Base-by-base conservation (phyloP, 2,888 invertebrate genomes). In the Chromoteleia sp. region DNA sequence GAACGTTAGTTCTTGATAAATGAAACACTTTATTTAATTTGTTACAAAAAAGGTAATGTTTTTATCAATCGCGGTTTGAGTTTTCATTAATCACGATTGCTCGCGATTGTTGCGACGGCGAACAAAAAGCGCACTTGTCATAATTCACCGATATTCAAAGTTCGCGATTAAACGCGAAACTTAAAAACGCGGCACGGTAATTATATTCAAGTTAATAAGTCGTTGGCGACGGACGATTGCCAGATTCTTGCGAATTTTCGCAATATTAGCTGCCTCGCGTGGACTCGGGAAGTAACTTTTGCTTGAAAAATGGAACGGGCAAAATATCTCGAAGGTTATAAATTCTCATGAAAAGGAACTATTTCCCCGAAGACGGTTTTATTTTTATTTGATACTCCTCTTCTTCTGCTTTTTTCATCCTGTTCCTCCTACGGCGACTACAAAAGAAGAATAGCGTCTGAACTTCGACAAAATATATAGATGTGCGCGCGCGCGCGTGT, bases 281-380 rank as follows among this genome's bases (percentile, higher is more conserved):
- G 12, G 56, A 71, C 65, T 65, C 41, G 52, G 25, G 36, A 73
- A 81, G 73, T 73, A 77, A 73, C 58, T 75, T 71, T 48, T 39
- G 56, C 58, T 41, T 43, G 76, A 75, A 56, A 81, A 81, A 76
- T 71, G 50, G 61, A 71, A 52, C 71, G 52, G 25, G 21, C 56
- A 52, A 56, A 81, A 63, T 81, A 73, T 81, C 67, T 71, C 39
- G 8, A 58, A 58, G 73, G 73, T 67, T 73, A 74, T 81, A 81
- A 77, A 74, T 81, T 77, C 54, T 56, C 68, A 56, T 74, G 59
- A 81, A 74, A 70, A 48, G 30, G 73, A 73, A 74, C 68, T 68
- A 65, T 68, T 77, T 68, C 59, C 63, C 30, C 63, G 45, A 67
- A 19, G 74, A 65, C 63, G 56, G 45, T 74, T 82, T 78, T 76